A percentile compares a stretch with the other conserved stretches of the same genome.
Conservation (phyloP, 2,797 vertebrate species). For the Choloepus didactylus region DNA sequence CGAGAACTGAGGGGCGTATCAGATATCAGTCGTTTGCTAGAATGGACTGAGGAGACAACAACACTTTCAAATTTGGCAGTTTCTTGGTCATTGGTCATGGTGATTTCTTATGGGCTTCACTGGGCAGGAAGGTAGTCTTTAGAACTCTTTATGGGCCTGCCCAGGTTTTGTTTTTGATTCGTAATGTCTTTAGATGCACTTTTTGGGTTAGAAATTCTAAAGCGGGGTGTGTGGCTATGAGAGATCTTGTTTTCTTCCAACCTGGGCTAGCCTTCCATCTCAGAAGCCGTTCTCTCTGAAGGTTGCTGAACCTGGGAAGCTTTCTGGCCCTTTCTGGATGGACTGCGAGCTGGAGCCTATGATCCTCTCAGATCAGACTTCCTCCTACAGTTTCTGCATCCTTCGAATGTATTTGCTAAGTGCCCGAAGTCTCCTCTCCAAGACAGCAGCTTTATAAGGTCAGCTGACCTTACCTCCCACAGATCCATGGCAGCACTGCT, state of each 20-base stretch:
- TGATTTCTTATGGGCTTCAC: neutral
- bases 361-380: neutral
- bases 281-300: neutral
- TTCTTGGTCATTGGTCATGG: neutral
- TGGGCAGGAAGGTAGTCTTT: neutral
- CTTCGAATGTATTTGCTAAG: neutral
- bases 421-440: neutral
- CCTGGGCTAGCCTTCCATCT: conserved; percentile 1
- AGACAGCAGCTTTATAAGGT: neutral
- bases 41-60: neutral
- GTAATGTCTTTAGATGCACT: neutral
- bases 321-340: neutral
- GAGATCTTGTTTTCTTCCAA: neutral
- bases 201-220: neutral
- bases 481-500: neutral
- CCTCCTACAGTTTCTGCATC: neutral
- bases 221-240: neutral
- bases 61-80: neutral
- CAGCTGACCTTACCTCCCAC: neutral
- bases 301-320: neutral
- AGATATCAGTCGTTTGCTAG: neutral
- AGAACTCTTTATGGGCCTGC: neutral
- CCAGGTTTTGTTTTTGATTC: conserved; percentile 13
- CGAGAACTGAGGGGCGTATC: neutral
- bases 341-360: neutral